A percentile compares a stretch with the other conserved stretches of the same genome.
phyloP scores from a whole-genome alignment of 2,888 invertebrate genomes.

The Yponomeuta sedellus region DNA sequence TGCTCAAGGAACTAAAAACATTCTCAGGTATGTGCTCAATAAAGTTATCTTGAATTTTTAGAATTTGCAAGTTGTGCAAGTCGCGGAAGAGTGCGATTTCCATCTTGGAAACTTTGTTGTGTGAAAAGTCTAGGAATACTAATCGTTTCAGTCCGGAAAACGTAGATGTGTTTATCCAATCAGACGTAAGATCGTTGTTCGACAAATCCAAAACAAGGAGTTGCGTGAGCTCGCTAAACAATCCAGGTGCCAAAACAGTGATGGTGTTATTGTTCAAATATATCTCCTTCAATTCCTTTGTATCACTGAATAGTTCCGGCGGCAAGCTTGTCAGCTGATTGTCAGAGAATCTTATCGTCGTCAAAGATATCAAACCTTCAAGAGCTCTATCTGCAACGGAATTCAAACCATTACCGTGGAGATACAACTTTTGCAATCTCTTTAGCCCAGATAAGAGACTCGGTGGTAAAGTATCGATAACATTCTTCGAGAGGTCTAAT shows the following conservation, averaged over 20 bases:
- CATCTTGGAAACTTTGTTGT: constrained; percentile 84
- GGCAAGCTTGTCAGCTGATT: constrained; percentile 88
- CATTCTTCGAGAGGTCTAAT: constrained; percentile 86
- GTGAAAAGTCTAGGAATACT: constrained; percentile 85
- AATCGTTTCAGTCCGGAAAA: constrained; percentile 86
- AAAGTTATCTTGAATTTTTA: constrained; percentile 87
- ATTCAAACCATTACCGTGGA: constrained; percentile 85
- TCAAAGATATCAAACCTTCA: constrained; percentile 83
- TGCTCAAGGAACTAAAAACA: constrained; percentile 84
- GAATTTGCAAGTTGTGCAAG: constrained; percentile 85
- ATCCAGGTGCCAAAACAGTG: constrained; percentile 86
- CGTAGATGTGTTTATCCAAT: constrained; percentile 88
- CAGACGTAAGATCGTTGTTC: constrained; percentile 86
- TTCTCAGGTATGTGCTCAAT: constrained; percentile 86
- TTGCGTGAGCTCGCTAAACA: constrained; percentile 85
- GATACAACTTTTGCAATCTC: constrained; percentile 82
- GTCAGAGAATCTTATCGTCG: constrained; percentile 85
- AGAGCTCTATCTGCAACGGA: constrained; percentile 87
- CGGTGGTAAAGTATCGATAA: constrained; percentile 84
- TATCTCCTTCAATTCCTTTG: constrained; percentile 86
- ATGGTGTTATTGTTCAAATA: constrained; percentile 89
- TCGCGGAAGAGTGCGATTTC: constrained; percentile 87
- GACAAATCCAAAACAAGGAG: constrained; percentile 86
- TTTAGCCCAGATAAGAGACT: constrained; percentile 83
- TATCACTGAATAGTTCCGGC: constrained; percentile 87